Evolutionary conservation across 2,797 vertebrate species (phyloP).

Genomic region (Eptatretus atami): DNA sequence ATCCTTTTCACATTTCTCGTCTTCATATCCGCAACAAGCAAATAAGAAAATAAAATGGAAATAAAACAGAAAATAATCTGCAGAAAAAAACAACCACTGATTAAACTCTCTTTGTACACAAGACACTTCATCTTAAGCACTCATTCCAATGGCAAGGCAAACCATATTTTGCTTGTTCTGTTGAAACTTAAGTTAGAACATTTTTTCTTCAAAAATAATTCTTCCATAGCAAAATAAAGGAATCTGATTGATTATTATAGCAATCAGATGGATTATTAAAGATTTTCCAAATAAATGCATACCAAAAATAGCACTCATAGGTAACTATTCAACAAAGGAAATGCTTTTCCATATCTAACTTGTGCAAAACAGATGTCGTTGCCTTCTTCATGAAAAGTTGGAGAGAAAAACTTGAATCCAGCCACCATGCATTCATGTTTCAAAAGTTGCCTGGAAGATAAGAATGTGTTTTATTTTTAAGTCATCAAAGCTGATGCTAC

Average conservation of each 20-base stretch:
- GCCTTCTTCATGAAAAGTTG: constrained; percentile 5
- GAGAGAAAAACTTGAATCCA: constrained; percentile 2
- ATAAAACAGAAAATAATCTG: neutral
- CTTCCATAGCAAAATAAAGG: constrained; percentile 6
- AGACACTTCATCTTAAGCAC: neutral
- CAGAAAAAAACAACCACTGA: constrained; percentile 1
- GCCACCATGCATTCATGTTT: too few relatives aligned
- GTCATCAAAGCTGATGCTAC: too few relatives aligned
- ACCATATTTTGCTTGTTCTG: constrained; percentile 4
- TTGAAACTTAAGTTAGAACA: constrained; percentile 2
- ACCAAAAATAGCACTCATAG: constrained; percentile 57
- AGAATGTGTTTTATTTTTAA: too few relatives aligned
- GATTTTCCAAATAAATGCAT: constrained; percentile 26
- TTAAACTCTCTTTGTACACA: constrained; percentile 2
- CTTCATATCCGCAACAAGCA: neutral
- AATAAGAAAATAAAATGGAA: neutral
- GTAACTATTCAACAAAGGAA: constrained; percentile 62
- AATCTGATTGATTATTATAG: constrained; percentile 3
- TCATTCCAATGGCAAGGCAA: constrained; percentile 4
- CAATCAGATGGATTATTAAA: constrained; percentile 4
- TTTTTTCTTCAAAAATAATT: constrained; percentile 5
- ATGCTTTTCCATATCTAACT: constrained; percentile 41
- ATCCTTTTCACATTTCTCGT: constrained; percentile 1
- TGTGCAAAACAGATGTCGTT: constrained; percentile 33
- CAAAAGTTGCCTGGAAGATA: too few relatives aligned